A percentile compares a stretch with the other conserved stretches of the same genome.
Conservation (phyloP, 2,888 invertebrate species). For the Eurytoma californica region DNA sequence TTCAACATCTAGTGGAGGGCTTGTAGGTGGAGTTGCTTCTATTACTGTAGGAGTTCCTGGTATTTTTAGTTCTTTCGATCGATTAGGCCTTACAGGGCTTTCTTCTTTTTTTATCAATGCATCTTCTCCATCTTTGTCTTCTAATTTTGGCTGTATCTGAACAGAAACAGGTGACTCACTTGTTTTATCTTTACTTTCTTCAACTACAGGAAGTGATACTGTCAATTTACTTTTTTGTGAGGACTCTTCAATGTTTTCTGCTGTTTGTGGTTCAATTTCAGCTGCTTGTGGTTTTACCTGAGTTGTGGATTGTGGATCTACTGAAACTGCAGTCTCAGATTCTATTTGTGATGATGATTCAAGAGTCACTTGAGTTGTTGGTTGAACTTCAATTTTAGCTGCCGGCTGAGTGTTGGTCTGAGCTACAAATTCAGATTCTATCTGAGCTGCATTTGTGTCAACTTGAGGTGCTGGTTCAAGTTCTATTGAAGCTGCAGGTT, state of each 20-base stretch:
- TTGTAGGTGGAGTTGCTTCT: conserved; percentile 68
- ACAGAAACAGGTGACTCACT: conserved; percentile 53
- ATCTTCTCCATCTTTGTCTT: conserved; percentile 63
- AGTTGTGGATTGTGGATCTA: too few relatives aligned
- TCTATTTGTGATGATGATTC: conserved; percentile 14
- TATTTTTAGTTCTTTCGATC: conserved; percentile 65
- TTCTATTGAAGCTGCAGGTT: conserved; percentile 28
- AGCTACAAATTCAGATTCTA: conserved; percentile 1
- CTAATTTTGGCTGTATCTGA: conserved; percentile 61
- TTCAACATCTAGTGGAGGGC: conserved; percentile 60
- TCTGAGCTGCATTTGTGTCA: conserved; percentile 41
- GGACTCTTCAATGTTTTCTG: not conserved
- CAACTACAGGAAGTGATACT: conserved; percentile 34
- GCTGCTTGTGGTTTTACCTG: not conserved
- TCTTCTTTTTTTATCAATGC: conserved; percentile 13
- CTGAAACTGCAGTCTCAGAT: conserved; percentile 9
- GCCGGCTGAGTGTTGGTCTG: conserved; percentile 12
- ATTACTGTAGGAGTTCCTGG: conserved; percentile 67
- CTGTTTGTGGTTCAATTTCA: not conserved
- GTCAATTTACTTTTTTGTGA: conserved; percentile 40
- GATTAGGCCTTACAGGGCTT: conserved; percentile 60
- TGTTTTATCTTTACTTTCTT: conserved; percentile 58
- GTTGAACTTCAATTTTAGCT: not conserved
- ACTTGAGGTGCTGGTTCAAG: conserved; percentile 45
- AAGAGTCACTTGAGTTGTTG: conserved; percentile 35